Evolutionary conservation across 2,113 vertebrate genomes (phyloP).

Genomic region (Takifugu flavidus): DNA sequence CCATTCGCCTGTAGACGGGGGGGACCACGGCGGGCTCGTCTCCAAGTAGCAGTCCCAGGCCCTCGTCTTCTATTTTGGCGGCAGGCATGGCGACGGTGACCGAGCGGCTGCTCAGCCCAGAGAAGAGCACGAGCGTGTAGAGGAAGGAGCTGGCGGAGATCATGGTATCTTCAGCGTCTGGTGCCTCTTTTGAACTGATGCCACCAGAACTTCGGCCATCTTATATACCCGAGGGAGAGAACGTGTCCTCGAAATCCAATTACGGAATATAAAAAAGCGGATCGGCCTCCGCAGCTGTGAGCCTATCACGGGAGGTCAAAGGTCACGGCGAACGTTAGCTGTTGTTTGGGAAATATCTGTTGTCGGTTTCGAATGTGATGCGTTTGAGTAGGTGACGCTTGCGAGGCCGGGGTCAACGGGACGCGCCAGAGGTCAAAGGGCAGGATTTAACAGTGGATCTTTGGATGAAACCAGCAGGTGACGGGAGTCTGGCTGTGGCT

Average conservation of each 20-base stretch:
- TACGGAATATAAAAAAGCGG: neutral
- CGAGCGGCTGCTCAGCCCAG: slow-evolving; percentile 74
- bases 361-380: slow-evolving; percentile 17
- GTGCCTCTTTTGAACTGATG: slow-evolving; percentile 1
- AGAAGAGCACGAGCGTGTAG: slow-evolving; percentile 79
- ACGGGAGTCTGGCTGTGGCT: neutral
- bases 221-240: slow-evolving; percentile 56
- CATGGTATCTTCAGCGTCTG: slow-evolving; percentile 61
- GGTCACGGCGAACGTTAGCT: neutral
- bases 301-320: slow-evolving; percentile 2
- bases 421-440: slow-evolving; percentile 27
- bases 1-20: slow-evolving; percentile 63
- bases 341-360: slow-evolving; percentile 17
- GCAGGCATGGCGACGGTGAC: slow-evolving; percentile 73
- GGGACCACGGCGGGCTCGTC: slow-evolving; percentile 59
- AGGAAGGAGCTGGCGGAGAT: slow-evolving; percentile 71
- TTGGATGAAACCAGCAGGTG: slow-evolving; percentile 40
- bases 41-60: slow-evolving; percentile 60
- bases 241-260: neutral
- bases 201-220: neutral
- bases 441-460: slow-evolving; percentile 12
- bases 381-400: slow-evolving; percentile 6
- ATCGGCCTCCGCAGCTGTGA: slow-evolving; percentile 8
- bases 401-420: slow-evolving; percentile 4
- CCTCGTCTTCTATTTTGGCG: slow-evolving; percentile 71